A percentile compares a stretch with the other conserved stretches of the same genome.
phyloP scores from a whole-genome alignment of 2,888 invertebrate species.

The Prosopocoilus inquinatus region DNA sequence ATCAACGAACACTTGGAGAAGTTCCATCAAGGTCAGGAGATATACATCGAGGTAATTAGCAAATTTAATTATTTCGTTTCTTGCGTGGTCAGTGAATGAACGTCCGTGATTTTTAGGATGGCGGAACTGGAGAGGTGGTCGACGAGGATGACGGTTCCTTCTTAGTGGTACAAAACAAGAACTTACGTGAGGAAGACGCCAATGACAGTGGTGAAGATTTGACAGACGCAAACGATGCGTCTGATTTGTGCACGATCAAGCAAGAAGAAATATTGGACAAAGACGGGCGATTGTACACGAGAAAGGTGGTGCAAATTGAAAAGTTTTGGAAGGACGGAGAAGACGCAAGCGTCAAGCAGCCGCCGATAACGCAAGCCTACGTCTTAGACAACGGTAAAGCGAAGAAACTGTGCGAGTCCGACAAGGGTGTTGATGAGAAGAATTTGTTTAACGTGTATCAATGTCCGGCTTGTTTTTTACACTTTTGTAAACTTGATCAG shows the following conservation, averaged over 20 bases:
- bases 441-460: conserved; percentile 44
- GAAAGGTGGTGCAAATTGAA: conserved; percentile 60
- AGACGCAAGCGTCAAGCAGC: conserved; percentile 31
- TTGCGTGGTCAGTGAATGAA: no score
- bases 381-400: conserved; percentile 34
- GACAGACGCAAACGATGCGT: conserved; percentile 20
- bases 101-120: conserved; percentile 14
- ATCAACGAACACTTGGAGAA: conserved; percentile 65
- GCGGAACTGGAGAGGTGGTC: conserved; percentile 19
- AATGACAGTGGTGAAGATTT: conserved; percentile 14
- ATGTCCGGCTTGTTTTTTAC: conserved; percentile 52
- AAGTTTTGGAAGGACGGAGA: conserved; percentile 55
- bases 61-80: background rate
- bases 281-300: conserved; percentile 52
- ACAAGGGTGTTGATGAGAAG: conserved; percentile 28
- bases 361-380: conserved; percentile 36
- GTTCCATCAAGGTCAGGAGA: conserved; percentile 67
- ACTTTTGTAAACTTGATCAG: conserved; percentile 50
- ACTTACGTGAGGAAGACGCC: conserved; percentile 9
- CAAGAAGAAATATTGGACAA: conserved; percentile 54
- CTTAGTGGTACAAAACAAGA: conserved; percentile 17
- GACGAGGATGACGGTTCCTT: conserved; percentile 12
- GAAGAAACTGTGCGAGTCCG: conserved; percentile 30
- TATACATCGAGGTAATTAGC: conserved; percentile 59
- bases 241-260: conserved; percentile 41